Evolutionary conservation across 2,797 vertebrate genomes (phyloP), one percentile per base, ranked within the genome.

Genomic region (Myotis daubentonii): DNA sequence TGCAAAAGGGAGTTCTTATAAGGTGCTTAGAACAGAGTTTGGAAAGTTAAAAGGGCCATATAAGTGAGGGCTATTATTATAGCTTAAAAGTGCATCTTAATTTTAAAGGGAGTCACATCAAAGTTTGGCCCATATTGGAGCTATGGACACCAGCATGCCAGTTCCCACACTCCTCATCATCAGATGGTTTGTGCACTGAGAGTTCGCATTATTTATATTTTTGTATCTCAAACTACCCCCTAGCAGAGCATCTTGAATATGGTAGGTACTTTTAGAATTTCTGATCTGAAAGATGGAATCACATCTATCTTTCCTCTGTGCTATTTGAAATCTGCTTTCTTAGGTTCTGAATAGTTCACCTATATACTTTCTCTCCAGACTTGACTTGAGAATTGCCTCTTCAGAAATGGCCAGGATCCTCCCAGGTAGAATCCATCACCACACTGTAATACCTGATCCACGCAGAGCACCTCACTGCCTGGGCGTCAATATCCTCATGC

Each of bases 281-380:
- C 41, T 38, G 30, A 15, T 6, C n/a, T 91, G 80, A 62, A 62
- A 62, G 57, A 60, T 62, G 62, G 28, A 72, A 36, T 78, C 66
- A 17, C 1, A 7, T 71, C 81, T 76, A 2, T 38, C 60, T 92
- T 85, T 76, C 72, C 44, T 86, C 22, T 83, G 38, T 19, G 17
- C 51, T 68, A 9, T 16, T 65, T 92, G 85, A 87, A 94, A 75
- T 84, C 55, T 85, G 86, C 36, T 85, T 78, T 71, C 17, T 71
- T 17, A 55, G 62, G 33, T 85, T 87, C 66, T 81, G 22, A 23
- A 28, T 23, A 20, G 19, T 60, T 22, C 85, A 75, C 74, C 38
- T 71, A 41, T 1, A 5, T 16, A 17, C n/a, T 68, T 71, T 51
- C 51, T 81, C 55, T 90, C 55, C 72, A 86, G 19, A 60, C 25